Evolutionary conservation across 92 coral and sea anemone species (phyloP).

Genomic region (Epizoanthus stellaris): DNA sequence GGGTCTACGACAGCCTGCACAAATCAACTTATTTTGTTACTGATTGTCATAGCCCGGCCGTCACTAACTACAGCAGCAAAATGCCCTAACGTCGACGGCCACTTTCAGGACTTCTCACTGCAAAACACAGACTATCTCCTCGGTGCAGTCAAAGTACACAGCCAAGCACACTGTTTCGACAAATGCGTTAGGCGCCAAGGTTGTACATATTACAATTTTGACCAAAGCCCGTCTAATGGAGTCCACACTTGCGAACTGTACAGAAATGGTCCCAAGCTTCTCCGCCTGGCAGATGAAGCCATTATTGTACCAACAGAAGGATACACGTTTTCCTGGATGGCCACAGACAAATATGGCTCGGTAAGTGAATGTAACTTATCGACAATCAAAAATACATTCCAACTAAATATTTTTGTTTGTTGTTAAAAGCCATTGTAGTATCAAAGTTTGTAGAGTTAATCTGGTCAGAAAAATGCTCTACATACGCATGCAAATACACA

Average conservation of each 20-base stretch:
- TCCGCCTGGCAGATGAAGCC: not conserved
- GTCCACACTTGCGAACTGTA: slow-evolving; percentile 24
- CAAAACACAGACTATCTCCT: not conserved
- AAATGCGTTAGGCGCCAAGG: slow-evolving; percentile 14
- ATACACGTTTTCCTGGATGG: too few relatives aligned
- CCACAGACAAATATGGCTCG: too few relatives aligned
- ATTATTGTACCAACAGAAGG: not conserved
- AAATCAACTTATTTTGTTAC: not conserved
- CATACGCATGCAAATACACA: too few relatives aligned
- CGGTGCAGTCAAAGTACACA: slow-evolving; percentile 2
- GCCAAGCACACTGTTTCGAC: slow-evolving; percentile 30
- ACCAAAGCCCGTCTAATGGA: slow-evolving; percentile 8
- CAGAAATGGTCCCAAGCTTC: not conserved
- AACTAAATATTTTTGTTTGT: too few relatives aligned
- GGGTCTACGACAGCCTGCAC: not conserved
- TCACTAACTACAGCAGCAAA: not conserved
- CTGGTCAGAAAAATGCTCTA: too few relatives aligned
- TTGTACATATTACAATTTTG: slow-evolving; percentile 24
- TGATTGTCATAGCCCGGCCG: not conserved
- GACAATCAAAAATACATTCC: too few relatives aligned
- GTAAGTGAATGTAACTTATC: too few relatives aligned
- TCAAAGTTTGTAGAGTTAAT: too few relatives aligned
- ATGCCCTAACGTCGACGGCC: slow-evolving; percentile 27
- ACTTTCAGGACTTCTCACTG: slow-evolving; percentile 30
- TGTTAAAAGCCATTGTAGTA: too few relatives aligned